phyloP scores from a whole-genome alignment of 2,113 vertebrate genomes.

The Neolamprologus caudopunctatus region DNA sequence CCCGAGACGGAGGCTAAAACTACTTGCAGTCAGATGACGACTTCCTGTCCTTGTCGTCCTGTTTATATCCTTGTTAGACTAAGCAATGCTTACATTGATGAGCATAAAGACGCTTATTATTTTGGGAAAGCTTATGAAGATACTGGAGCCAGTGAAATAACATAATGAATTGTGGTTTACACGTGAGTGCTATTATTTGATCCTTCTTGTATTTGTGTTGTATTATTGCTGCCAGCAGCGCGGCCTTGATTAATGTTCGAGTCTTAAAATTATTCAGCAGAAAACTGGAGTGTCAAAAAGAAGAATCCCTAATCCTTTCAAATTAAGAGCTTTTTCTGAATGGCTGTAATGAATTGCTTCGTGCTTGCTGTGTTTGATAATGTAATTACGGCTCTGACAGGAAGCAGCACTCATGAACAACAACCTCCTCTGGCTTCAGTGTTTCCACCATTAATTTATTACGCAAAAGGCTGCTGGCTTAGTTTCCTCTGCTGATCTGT shows the following conservation, averaged over 20 bases:
- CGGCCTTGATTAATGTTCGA: background rate
- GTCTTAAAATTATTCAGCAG: background rate
- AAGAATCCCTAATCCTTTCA: background rate
- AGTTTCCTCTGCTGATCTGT: background rate
- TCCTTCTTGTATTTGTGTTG: background rate
- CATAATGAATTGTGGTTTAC: background rate
- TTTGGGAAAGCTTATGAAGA: background rate
- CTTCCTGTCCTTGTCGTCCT: background rate
- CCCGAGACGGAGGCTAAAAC: fast-evolving
- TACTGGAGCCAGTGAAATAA: background rate
- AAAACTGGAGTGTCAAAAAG: background rate
- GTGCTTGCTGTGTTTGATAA: background rate
- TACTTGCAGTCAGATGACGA: background rate
- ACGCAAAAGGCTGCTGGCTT: background rate
- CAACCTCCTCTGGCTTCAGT: background rate
- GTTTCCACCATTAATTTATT: background rate
- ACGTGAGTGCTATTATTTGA: background rate
- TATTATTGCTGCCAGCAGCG: background rate
- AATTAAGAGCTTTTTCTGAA: background rate
- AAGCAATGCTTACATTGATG: background rate
- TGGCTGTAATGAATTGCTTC: background rate
- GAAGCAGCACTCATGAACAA: background rate
- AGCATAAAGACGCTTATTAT: background rate
- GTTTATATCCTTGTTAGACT: background rate
- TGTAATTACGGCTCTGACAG: background rate